Evolutionary conservation across 2,113 vertebrate genomes (phyloP).

Genomic region (Larimichthys crocea): DNA sequence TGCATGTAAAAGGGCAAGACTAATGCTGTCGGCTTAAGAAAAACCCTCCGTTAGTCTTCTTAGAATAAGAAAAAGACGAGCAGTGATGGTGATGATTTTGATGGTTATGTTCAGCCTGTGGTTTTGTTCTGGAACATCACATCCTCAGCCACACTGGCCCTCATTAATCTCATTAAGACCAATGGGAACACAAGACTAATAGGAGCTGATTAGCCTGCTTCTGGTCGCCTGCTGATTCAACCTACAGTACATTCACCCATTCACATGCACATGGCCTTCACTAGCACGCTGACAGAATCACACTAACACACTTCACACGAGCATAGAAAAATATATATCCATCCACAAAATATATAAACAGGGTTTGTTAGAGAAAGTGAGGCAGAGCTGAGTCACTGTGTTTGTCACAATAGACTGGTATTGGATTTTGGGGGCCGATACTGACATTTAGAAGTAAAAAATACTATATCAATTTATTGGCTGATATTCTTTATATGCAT

Average conservation of each 20-base stretch:
- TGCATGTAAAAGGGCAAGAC: neutral
- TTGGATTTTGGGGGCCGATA: too few species aligned
- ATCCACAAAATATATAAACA: neutral
- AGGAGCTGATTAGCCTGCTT: slow-evolving; percentile 71
- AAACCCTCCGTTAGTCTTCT: neutral
- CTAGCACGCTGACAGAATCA: slow-evolving; percentile 30
- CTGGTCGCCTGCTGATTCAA: slow-evolving; percentile 66
- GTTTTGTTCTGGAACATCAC: slow-evolving; percentile 53
- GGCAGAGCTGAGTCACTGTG: neutral
- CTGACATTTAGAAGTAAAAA: too few species aligned
- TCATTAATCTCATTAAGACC: slow-evolving; percentile 78
- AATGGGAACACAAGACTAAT: slow-evolving; percentile 71
- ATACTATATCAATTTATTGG: too few species aligned
- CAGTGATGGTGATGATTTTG: neutral
- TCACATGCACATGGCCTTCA: slow-evolving; percentile 15
- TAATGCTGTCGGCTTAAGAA: neutral
- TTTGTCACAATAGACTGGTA: neutral
- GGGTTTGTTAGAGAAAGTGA: slow-evolving; percentile 6
- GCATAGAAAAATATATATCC: slow-evolving; percentile 17
- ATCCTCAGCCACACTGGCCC: slow-evolving; percentile 56
- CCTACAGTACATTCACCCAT: slow-evolving; percentile 18
- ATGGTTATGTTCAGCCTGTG: slow-evolving; percentile 21
- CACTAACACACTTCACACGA: slow-evolving; percentile 9
- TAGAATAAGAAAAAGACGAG: slow-evolving; percentile 1
- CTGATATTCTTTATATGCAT: too few species aligned